These are phyloP conservation scores for Poeciliopsis infans DNA, from an alignment of 2,797 vertebrate species.

Conservation along the genomic window DNA sequence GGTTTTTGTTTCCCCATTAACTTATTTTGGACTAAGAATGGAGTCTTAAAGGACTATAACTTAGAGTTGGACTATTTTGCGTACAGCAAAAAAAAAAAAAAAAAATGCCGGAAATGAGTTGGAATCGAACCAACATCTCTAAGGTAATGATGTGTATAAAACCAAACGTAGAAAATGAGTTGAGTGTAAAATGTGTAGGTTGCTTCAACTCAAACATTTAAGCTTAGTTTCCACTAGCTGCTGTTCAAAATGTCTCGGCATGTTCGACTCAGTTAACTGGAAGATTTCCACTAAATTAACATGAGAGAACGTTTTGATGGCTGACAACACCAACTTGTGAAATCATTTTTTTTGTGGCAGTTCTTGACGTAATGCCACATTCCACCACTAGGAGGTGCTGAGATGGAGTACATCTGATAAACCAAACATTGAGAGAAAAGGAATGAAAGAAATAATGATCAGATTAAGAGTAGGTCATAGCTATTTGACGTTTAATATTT, in stretches of 20 bases:
- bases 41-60: too few relatives aligned
- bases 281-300: background rate
- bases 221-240: background rate
- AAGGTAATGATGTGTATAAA: background rate
- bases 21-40: too few relatives aligned
- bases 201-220: background rate
- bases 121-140: background rate
- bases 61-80: background rate
- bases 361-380: background rate
- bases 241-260: background rate
- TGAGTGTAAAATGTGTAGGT: background rate
- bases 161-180: background rate
- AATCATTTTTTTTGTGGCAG: background rate
- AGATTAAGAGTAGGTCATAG: too few relatives aligned
- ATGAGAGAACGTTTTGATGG: background rate
- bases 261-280: background rate
- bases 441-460: too few relatives aligned
- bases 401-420: background rate
- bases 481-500: too few relatives aligned
- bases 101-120: background rate
- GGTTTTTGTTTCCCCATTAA: background rate
- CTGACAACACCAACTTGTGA: background rate
- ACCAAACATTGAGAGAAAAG: too few relatives aligned
- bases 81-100: background rate
- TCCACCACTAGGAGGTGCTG: constrained; percentile 11